phyloP scores from a whole-genome alignment of 2,888 invertebrate genomes.

The Lasioglossum villosulum region DNA sequence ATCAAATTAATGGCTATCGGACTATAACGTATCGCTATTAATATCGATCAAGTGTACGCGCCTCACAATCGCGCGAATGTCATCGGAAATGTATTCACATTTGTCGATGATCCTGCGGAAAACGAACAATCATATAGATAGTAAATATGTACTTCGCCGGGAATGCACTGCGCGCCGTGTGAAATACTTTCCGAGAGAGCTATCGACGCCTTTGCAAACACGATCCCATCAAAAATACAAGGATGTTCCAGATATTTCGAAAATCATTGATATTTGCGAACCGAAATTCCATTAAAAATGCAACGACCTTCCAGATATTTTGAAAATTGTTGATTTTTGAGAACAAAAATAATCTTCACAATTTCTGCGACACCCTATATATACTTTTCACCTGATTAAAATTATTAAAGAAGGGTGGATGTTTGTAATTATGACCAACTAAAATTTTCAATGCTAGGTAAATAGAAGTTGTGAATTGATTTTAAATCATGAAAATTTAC shows the following conservation, averaged over 20 bases:
- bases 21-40: constrained; percentile 20
- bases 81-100: neutral
- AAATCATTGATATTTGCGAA: neutral
- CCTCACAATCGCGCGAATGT: neutral
- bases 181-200: neutral
- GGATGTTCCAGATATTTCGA: neutral
- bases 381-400: no score
- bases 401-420: no score
- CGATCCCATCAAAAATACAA: neutral
- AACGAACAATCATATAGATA: neutral
- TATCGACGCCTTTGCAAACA: neutral
- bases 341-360: no score
- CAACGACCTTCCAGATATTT: no score
- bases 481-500: no score
- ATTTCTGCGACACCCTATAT: no score
- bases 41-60: constrained; percentile 21
- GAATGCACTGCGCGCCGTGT: neutral
- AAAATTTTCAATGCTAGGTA: no score
- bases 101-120: neutral
- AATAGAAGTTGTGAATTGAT: no score
- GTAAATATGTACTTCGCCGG: neutral
- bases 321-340: no score
- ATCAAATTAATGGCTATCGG: constrained; percentile 22
- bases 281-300: no score
- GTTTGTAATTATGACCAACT: no score